Evolutionary conservation across 2,113 vertebrate genomes (phyloP), one percentile per base, ranked within the genome.

Genomic region (Halichoerus grypus): DNA sequence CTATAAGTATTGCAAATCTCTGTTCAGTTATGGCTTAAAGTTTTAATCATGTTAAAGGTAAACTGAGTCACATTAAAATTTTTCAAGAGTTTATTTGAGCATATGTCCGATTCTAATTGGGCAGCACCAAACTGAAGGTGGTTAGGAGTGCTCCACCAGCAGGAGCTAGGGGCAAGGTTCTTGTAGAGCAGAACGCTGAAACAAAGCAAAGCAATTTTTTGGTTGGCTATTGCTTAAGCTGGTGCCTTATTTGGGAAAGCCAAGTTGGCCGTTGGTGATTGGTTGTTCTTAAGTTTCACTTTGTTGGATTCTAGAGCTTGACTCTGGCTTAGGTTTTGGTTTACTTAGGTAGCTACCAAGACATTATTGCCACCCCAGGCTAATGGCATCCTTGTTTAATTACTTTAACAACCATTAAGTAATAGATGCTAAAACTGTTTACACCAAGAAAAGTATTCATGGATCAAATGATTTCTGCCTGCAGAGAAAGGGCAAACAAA

Each of bases 351-450:
- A 55, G 69, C 85, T 77, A 76, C 26, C 79, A 79, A 53, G 69
- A 69, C 79, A 15, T 61, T 39, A 69, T 59, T 84, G 19, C 22
- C 59, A 84, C 51, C 39, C 39, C 1, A 11, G 79, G 74, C 59
- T 89, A 77, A 84, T 61, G 69, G 61, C 15, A 0, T 90, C 39
- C 36, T 96, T 24, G 24, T 69, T 89, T 79, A 85, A 61, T 76
- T 76, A 57, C 55, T 96, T 93, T 51, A 55, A 83, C 39, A 42
- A 55, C 57, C 72, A 86, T 89, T 97, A 46, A 67, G 24, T 85
- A 88, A 46, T 49, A 95, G 94, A 88, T 91, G 96, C 53, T 91
- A 95, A 94, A 91, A 39, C 33, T 95, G 4, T 97, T 96, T 94
- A 63, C 18, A 84, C 55, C 76, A 92, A 81, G 77, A n/a, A 94